These are phyloP conservation scores for Glaucomys volans DNA, from an alignment of 2,113 vertebrate genomes.

Conservation along the genomic window DNA sequence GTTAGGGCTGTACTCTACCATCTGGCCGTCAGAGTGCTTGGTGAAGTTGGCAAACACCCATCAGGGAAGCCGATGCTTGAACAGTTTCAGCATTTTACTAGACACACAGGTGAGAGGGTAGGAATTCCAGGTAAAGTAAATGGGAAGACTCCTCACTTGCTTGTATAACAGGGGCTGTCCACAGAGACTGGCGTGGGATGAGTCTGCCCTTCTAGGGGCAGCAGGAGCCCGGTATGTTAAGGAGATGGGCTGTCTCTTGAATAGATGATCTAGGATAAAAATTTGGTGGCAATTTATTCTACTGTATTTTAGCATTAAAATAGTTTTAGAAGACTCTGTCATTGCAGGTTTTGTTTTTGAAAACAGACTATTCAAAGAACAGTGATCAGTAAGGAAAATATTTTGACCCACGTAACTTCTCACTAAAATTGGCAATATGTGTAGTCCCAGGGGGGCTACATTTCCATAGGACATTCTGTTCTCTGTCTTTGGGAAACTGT, in stretches of 20 bases:
- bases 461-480: constrained; percentile 70
- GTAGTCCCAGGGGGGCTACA: constrained; percentile 34
- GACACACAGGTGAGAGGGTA: background rate
- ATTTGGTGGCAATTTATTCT: background rate
- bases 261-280: fast-evolving
- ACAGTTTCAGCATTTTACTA: background rate
- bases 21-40: background rate
- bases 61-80: background rate
- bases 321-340: constrained; percentile 31
- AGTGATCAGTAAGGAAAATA: constrained; percentile 66
- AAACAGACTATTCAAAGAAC: constrained; percentile 65
- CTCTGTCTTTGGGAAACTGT: constrained; percentile 64
- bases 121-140: background rate
- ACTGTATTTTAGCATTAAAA: background rate
- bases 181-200: background rate
- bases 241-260: background rate
- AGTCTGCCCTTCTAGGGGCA: fast-evolving
- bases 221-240: fast-evolving
- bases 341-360: background rate
- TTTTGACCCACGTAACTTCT: constrained; percentile 65
- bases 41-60: background rate
- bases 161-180: background rate
- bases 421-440: constrained; percentile 60
- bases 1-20: background rate
- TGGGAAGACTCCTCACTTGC: background rate